Conservation (phyloP, 1,140 invertebrate species). For the Gonatopus flavifemur region DNA sequence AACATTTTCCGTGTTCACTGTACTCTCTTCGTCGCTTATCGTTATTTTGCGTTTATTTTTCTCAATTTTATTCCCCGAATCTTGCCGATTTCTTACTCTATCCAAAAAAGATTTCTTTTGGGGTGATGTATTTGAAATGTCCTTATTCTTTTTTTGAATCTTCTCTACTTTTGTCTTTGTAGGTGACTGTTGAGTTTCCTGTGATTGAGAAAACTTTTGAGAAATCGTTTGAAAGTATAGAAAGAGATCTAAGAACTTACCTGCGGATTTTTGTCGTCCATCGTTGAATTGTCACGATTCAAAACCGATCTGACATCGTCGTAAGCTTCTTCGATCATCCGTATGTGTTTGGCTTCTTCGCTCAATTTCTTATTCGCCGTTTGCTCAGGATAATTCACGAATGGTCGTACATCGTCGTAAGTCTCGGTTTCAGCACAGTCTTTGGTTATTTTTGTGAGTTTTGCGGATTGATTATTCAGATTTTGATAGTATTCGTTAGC, state of each 20-base stretch:
- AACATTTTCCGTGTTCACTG: no score
- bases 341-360: background rate
- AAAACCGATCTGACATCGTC: constrained; percentile 15
- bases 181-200: no score
- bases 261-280: background rate
- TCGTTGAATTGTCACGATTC: background rate
- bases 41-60: constrained; percentile 13
- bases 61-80: constrained; percentile 25
- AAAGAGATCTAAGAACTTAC: background rate
- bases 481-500: constrained; percentile 38
- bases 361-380: background rate
- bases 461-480: constrained; percentile 15
- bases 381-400: background rate
- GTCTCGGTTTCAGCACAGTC: constrained; percentile 12
- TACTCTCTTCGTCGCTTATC: constrained; percentile 2
- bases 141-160: no score
- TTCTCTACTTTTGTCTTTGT: no score
- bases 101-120: constrained; percentile 36
- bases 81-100: constrained; percentile 26
- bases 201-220: background rate
- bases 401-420: constrained; percentile 36
- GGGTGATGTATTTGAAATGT: constrained; percentile 15
- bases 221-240: background rate
- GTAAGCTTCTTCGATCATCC: constrained; percentile 9
- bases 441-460: background rate